A percentile compares a stretch with the other conserved stretches of the same genome.
Conservation (phyloP, 2,888 invertebrate genomes). For the Argyra leucocephala region DNA sequence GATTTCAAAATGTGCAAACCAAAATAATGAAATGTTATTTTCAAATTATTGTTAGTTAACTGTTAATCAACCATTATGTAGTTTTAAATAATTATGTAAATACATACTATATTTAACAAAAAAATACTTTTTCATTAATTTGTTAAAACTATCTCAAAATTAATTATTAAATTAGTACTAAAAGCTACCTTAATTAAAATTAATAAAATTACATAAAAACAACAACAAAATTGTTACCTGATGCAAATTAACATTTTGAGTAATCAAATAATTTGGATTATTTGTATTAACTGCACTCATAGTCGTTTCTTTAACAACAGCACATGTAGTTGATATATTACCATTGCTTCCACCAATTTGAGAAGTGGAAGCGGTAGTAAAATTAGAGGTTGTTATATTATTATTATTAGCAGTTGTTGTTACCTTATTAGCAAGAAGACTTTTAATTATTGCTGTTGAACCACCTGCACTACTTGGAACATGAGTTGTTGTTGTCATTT, state of each 20-base stretch:
- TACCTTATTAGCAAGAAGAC: constrained; percentile 89
- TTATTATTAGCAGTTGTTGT: constrained; percentile 34
- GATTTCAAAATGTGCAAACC: too few relatives aligned
- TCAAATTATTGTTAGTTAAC: too few relatives aligned
- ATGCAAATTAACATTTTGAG: constrained; percentile 33
- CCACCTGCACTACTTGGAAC: constrained; percentile 18
- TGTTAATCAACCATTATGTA: too few relatives aligned
- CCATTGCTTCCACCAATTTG: neutral
- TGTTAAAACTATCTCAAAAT: too few relatives aligned
- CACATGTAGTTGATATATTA: constrained; percentile 28
- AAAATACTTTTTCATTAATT: too few relatives aligned
- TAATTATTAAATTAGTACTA: too few relatives aligned
- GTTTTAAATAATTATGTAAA: too few relatives aligned
- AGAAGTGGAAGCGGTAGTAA: constrained; percentile 22
- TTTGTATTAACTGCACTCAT: constrained; percentile 32
- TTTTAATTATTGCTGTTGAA: constrained; percentile 79
- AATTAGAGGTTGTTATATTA: constrained; percentile 15
- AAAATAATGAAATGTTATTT: too few relatives aligned
- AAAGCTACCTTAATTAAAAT: neutral
- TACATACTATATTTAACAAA: too few relatives aligned
- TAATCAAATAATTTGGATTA: constrained; percentile 36
- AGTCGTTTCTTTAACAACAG: constrained; percentile 28
- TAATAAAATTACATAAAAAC: constrained; percentile 2
- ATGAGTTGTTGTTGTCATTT: constrained; percentile 20
- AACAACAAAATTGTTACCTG: constrained; percentile 30